Evolutionary conservation across 1,140 invertebrate genomes (phyloP), one percentile per base, ranked within the genome.

Genomic region (Drosophila parvula): DNA sequence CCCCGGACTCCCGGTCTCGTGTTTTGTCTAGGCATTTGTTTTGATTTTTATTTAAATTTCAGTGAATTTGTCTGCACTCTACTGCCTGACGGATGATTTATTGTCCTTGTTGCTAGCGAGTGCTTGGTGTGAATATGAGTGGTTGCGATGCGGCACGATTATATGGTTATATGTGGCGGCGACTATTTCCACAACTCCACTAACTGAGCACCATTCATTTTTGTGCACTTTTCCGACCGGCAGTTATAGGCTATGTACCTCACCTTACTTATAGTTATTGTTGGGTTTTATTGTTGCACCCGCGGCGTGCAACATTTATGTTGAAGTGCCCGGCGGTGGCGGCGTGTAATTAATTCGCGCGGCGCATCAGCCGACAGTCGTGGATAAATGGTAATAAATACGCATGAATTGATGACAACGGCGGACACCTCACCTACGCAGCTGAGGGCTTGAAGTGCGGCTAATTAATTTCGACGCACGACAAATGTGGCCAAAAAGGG

Each of bases 391-490:
- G 81, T 84, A 84, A 84, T 84, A 84, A 80, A 80, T 84, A 80
- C 67, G 73, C 77, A 74, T 83, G 75, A 79, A 79, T 73, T 80
- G 81, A 77, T 80, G 81, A 84, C 81, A 80, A 51, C 41, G 61
- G 55, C 63, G 69, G 63, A 84, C 85, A 81, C 81, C 51, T 55
- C 51, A 55, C 51, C 77, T 76, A 80, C 80, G 70, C 81, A 61
- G 40, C 36, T 38, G 38, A 56, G 28, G 48, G 53, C 53, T 56
- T 73, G 73, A 84, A 88, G 60, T 61, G 63, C 55, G 41, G 47
- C 67, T 90, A 86, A 90, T 90, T 90, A 90, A 90, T 90, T 81
- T 83, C 79, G 85, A 90, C 85, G 79, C 81, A 89, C 78, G 61
- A 68, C 74, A 82, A 62, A 74, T 65, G 51, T 45, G 65, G 45